A percentile compares a stretch with the other conserved stretches of the same genome.
Conservation (phyloP, 2,888 invertebrate genomes). For the Seira ritae region DNA sequence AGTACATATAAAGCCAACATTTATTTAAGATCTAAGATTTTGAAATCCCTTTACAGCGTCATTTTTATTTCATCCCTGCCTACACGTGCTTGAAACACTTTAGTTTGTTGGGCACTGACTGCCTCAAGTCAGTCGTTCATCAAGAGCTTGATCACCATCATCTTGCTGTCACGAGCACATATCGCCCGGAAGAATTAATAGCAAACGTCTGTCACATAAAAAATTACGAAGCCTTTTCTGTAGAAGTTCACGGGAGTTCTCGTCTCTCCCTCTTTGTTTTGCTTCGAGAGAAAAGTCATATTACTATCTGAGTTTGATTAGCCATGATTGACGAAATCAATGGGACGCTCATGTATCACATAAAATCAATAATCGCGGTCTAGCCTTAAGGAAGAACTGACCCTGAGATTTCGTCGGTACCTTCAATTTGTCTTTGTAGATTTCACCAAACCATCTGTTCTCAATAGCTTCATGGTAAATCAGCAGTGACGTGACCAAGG, state of each 20-base stretch:
- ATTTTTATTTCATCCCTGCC: no score
- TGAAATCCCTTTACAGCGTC: no score
- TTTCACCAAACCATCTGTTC: conserved; percentile 15
- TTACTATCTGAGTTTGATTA: neutral
- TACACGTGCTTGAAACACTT: neutral
- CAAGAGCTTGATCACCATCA: conserved; percentile 28
- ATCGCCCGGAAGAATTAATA: conserved; percentile 11
- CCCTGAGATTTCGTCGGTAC: conserved; percentile 26
- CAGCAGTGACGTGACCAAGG: no score
- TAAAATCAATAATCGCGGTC: conserved; percentile 13
- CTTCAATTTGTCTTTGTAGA: conserved; percentile 46
- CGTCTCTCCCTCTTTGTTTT: neutral
- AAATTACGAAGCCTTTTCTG: conserved; percentile 8
- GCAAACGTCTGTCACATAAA: neutral
- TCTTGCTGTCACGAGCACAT: neutral
- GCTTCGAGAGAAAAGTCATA: neutral
- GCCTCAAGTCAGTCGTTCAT: conserved; percentile 17
- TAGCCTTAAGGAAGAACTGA: conserved; percentile 3
- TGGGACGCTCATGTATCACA: conserved; percentile 2
- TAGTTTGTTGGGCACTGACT: conserved; percentile 16
- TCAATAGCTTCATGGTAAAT: no score
- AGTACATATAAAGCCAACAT: no score
- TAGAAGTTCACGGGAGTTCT: conserved; percentile 42
- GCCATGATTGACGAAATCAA: conserved; percentile 1
- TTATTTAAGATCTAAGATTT: no score